Base-by-base conservation (phyloP, 2,113 vertebrate species). In the Sphyrna mokarran region DNA sequence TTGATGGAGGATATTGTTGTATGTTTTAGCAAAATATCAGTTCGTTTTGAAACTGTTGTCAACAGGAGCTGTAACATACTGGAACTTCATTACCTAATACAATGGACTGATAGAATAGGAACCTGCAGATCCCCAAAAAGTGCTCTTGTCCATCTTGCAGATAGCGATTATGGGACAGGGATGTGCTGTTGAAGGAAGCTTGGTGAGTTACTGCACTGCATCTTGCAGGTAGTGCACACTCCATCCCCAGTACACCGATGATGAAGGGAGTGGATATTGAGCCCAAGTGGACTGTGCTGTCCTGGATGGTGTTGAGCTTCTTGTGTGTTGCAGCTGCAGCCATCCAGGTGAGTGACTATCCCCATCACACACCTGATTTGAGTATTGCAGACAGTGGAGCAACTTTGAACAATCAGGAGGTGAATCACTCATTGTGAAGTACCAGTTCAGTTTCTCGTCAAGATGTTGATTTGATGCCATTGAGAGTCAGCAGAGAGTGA, bases 61-160 rank as follows among this genome's bases (percentile, higher is more conserved):
- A 61, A 9, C 29, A 13, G 16, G 54, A 40, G 37, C 37, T 83
- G 40, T 83, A 83, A 40, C 33, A 23, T 37, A n/a, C 33, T 22
- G 33, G 16, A 22, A 18, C 63, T 37, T 93, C 33, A 66, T 93
- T 93, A 9, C 37, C 22, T 43, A 11, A 89, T 26, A 13, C 48
- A 26, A 89, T 33, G 16, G 61, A 22, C 29, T 68, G 33, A 1
- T 68, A 37, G 89, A 93, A 61, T 66, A 63, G 89, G 61, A 93
- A 93, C 14, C 89, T 93, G 33, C 89, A 93, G 33, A n/a, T 61
- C 26, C 48, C 87, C 54, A 90, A 61, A 90, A 58, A 87, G 22
- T 87, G 85, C 85, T 54, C 80, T 93, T 93, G 63, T 93, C 33
- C 33, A 40, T 93, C 89, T 54, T 93, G 33, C 89, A 37, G 61